Conservation (phyloP, 2,888 invertebrate species). For the Dicyrtoma fusca region DNA sequence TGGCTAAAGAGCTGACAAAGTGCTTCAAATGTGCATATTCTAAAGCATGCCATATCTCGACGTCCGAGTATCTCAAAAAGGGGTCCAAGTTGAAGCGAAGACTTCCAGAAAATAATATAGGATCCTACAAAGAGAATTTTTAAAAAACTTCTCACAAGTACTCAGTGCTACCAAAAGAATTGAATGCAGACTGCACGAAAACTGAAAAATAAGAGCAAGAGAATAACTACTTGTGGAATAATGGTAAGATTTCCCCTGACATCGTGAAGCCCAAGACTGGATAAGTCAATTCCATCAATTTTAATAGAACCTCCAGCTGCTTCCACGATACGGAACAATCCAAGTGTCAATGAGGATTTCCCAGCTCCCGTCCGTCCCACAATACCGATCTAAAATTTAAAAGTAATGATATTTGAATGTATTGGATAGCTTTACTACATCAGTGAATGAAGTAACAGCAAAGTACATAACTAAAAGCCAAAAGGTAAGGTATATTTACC, state of each 20-base stretch:
- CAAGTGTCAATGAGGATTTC: conserved; percentile 85
- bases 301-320: conserved; percentile 77
- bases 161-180: neutral
- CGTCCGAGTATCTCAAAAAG: conserved; percentile 61
- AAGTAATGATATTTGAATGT: neutral
- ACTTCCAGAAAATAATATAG: conserved; percentile 66
- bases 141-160: neutral
- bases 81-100: conserved; percentile 65
- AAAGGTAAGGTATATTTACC: conserved; percentile 47
- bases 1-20: conserved; percentile 57
- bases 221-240: conserved; percentile 62
- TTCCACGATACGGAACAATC: conserved; percentile 88
- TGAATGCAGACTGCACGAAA: neutral
- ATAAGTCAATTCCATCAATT: conserved; percentile 82
- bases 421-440: no score
- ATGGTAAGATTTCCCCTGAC: conserved; percentile 82
- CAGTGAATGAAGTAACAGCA: no score
- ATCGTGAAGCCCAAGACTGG: conserved; percentile 81
- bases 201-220: neutral
- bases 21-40: conserved; percentile 64
- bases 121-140: conserved; percentile 60
- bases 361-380: conserved; percentile 79
- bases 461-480: neutral
- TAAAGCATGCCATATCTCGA: conserved; percentile 63
- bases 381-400: conserved; percentile 31